Evolutionary conservation across 2,797 vertebrate genomes (phyloP).

Genomic region (Gymnothorax reevesii): DNA sequence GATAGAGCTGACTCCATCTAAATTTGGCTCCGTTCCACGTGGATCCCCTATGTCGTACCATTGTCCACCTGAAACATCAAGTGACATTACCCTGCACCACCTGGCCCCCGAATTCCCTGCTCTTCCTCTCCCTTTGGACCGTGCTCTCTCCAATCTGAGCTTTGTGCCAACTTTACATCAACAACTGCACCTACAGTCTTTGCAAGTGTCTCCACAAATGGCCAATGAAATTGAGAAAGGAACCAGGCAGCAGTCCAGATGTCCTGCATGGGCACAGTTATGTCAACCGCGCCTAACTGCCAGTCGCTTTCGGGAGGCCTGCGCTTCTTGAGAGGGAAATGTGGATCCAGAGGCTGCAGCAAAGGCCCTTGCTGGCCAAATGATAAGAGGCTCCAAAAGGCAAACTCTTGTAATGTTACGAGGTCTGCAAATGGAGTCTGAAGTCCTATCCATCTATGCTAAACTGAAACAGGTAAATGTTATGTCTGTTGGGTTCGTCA

Average conservation of each 20-base stretch:
- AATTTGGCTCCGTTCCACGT: not conserved
- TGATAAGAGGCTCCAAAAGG: not conserved
- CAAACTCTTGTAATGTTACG: conserved; percentile 2
- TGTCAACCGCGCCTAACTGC: conserved; percentile 27
- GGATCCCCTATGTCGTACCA: not conserved
- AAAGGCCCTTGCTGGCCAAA: not conserved
- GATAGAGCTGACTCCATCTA: not conserved
- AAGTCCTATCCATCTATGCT: no score
- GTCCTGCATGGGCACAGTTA: conserved; percentile 19
- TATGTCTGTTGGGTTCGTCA: no score
- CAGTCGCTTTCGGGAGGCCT: conserved; percentile 19
- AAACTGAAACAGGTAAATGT: no score
- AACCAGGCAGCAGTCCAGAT: not conserved
- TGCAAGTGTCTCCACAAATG: conserved; percentile 2
- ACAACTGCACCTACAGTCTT: not conserved
- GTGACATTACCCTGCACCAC: no score
- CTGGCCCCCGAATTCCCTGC: conserved; percentile 23
- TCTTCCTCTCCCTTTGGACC: conserved; percentile 17
- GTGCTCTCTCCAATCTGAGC: not conserved
- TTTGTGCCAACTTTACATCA: conserved; percentile 19
- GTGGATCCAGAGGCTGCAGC: not conserved
- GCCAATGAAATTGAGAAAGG: conserved; percentile 3
- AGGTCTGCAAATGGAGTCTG: not conserved
- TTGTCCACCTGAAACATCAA: not conserved
- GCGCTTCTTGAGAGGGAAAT: conserved; percentile 13